Evolutionary conservation across 2,797 vertebrate genomes (phyloP), one percentile per base, ranked within the genome.

Genomic region (Coccyzus lansbergi): DNA sequence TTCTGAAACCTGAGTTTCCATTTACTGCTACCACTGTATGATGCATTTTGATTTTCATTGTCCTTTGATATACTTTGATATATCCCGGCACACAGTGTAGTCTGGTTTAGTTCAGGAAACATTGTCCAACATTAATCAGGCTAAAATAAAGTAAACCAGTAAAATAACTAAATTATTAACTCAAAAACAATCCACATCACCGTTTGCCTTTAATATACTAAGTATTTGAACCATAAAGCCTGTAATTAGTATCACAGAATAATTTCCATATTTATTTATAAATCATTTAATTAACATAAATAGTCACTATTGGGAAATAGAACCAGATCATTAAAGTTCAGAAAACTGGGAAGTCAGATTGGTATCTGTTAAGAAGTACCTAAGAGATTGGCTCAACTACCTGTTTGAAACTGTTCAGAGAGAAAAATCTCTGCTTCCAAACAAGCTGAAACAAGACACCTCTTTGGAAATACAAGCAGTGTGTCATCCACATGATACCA

Each of bases 201-300:
- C 49, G 52, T 62, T 91, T 94, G 80, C 62, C 65, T 95, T 88
- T 78, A 79, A 81, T 85, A 71, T 48, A 86, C 60, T n/a, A 90
- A 69, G 28, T 51, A 52, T 36, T 74, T 77, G 72, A 93, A 83
- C 75, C 38, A 51, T 83, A 89, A 90, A 92, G 29, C 33, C 65
- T 78, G 7, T 88, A 86, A 95, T 91, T 82, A 96, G 64, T 58
- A 83, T 63, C 59, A 70, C 33, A 31, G 69, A 62, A 69, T 72
- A 29, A 92, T 92, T 87, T 48, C 46, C 16, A 2, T 83, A 68
- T 63, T 94, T 93, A 88, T 95, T 84, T 94, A 52, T 58, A 77
- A 93, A 62, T 22, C 49, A 83, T 70, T 86, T 91, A 34, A 90
- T 94, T 94, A 94, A 74, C 86, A 88, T 95, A 91, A 91, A 70